Base-by-base conservation (phyloP, 2,113 vertebrate genomes). In the Synodontis membranacea region DNA sequence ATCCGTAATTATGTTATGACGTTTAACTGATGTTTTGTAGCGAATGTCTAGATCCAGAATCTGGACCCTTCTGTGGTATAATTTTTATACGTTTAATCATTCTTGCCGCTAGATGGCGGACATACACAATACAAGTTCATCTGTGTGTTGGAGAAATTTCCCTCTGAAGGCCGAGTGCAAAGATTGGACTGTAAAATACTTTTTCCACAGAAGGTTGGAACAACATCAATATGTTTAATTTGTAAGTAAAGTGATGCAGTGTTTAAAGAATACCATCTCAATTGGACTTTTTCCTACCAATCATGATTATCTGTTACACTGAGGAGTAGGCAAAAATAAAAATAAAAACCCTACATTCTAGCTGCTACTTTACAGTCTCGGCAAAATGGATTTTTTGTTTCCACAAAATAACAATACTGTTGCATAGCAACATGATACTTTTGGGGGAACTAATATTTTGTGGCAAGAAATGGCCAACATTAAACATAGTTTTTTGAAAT, bases 41-140 rank as follows among this genome's bases (percentile, higher is more conserved):
- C 1, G 23, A 74, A 46, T 74, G 42, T 46, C n/a, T 56, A 56
- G 50, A 37, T 39, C 3, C 21, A 39, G n/a, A 50, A 39, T 4
- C 19, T 54, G 23, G 76, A 37, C 50, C 31, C 17, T 79, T 74
- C n/a, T 56, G 34, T 80, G 19, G 31, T 80, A 37, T 54, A 56
- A 23, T 56, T 80, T 80, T 58, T 37, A 5, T 39, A 37, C 50
- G 15, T 23, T 80, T 56, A 56, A 56, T 56, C 34, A 39, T 80
- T 80, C 21, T 37, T 25, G 52, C 50, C 78, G 34, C 78, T 80
- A 80, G 78, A 39, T 80, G 78, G 78, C 76, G 6, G 78, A 23
- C 78, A 56, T 37, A 25, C 78, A 39, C 31, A 56, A 56, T 56
- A 39, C 50, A 80, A 56, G 50, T 80, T 80, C 1, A 54, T 37